Evolutionary conservation across 92 coral and sea anemone species (phyloP).

Genomic region (Actinernus sp.): DNA sequence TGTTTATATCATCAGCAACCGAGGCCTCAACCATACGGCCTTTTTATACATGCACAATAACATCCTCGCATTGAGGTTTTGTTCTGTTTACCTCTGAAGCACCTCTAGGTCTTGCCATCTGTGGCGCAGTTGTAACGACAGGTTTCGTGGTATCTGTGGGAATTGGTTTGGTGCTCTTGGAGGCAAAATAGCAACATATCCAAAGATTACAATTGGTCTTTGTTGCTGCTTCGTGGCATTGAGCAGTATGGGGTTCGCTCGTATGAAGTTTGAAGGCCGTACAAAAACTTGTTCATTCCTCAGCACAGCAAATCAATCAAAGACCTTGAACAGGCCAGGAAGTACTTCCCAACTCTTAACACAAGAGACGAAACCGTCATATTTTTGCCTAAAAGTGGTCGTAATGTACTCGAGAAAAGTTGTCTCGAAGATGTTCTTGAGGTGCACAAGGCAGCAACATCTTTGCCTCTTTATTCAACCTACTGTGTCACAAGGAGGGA

Average conservation of each 20-base stretch:
- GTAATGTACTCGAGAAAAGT: conserved; percentile 26
- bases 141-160: background rate
- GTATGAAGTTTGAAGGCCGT: conserved; percentile 69
- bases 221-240: conserved; percentile 55
- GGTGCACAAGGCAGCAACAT: conserved; percentile 43
- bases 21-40: too few relatives aligned
- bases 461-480: conserved; percentile 45
- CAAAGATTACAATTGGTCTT: conserved; percentile 37
- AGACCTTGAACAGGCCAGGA: conserved; percentile 68
- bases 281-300: conserved; percentile 78
- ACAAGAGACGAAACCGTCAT: conserved; percentile 51
- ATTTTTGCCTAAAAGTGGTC: conserved; percentile 25
- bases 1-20: too few relatives aligned
- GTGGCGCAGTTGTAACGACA: too few relatives aligned
- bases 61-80: too few relatives aligned
- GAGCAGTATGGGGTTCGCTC: conserved; percentile 68
- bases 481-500: conserved; percentile 35
- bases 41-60: too few relatives aligned
- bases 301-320: conserved; percentile 74
- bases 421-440: conserved; percentile 58
- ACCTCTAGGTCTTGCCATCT: too few relatives aligned
- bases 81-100: too few relatives aligned
- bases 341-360: conserved; percentile 51
- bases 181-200: conserved; percentile 52
- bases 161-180: conserved; percentile 44